Evolutionary conservation across 2,888 invertebrate genomes (phyloP), one percentile per base, ranked within the genome.

Genomic region (Aelia acuminata): DNA sequence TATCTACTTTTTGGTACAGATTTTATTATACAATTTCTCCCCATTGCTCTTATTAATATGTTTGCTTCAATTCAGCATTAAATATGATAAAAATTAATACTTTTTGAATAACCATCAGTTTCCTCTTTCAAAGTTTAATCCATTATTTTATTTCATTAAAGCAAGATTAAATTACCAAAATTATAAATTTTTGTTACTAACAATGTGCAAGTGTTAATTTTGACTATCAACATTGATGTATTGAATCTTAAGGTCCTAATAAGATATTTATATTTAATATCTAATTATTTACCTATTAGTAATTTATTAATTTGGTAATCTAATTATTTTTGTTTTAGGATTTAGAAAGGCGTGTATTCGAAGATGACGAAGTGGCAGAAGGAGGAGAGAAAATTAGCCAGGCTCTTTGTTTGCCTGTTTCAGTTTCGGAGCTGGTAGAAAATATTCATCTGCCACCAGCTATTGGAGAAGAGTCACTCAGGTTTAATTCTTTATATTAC

Each of bases 341-440:
- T 39, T 89, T 91, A 49, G 89, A 90, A 53, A 89, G 90, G 88
- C 91, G 92, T 90, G 91, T 93, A 92, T 93, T 93, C 89, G 93
- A 92, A 20, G 93, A 94, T 91, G 94, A 94, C 94, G 93, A 92
- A 20, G 93, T 94, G 91, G 94, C 94, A 94, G 95, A 86, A 94
- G 92, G 89, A 43, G 94, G 91, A 92, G 63, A 87, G 91, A 92
- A 94, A 47, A 94, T 96, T 91, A 95, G 96, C 22, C 97, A 98
- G 93, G 97, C 97, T 0, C 93, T 99, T 87, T 99, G 99, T 93
- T 94, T 99, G 91, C 98, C 99, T 20, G 98, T 99, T n/a, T 97
- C 98, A 80, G 98, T 98, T 0, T 95, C 96, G 92, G 99, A 99
- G 93, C 93, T 99, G 88, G 95, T 98, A 49, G 97, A 97, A 91